phyloP scores from a whole-genome alignment of 1,140 invertebrate genomes.

The Heliconius eleuchia region DNA sequence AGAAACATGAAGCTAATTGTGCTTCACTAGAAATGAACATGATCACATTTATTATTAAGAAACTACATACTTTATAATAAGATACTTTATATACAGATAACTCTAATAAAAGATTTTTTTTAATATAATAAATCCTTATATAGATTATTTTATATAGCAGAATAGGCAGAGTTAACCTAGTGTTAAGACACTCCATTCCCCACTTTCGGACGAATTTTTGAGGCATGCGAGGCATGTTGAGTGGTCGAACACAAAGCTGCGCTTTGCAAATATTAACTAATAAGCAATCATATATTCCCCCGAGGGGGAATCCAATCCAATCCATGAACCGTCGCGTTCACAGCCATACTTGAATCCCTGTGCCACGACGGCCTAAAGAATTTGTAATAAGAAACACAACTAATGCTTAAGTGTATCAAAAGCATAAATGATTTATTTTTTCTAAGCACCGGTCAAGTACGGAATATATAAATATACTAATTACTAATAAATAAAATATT shows the following conservation, averaged over 20 bases:
- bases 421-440: neutral
- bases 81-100: constrained; percentile 13
- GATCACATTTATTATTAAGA: constrained; percentile 33
- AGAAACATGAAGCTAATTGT: constrained; percentile 32
- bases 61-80: constrained; percentile 29
- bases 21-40: constrained; percentile 35
- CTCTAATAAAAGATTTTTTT: constrained; percentile 22
- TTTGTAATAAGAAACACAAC: constrained; percentile 12
- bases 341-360: neutral
- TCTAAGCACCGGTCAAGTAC: neutral
- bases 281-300: too few species aligned
- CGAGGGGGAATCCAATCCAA: too few species aligned
- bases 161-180: too few species aligned
- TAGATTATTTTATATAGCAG: too few species aligned
- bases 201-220: too few species aligned
- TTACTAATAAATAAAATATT: neutral
- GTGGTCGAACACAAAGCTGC: too few species aligned
- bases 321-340: neutral
- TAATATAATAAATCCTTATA: too few species aligned
- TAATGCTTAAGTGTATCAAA: neutral
- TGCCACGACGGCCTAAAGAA: too few species aligned
- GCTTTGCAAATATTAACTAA: too few species aligned
- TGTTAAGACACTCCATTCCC: too few species aligned
- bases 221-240: too few species aligned
- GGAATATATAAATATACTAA: neutral